Conservation (phyloP, 1,140 invertebrate species). For the Lutraria rhynchaena region DNA sequence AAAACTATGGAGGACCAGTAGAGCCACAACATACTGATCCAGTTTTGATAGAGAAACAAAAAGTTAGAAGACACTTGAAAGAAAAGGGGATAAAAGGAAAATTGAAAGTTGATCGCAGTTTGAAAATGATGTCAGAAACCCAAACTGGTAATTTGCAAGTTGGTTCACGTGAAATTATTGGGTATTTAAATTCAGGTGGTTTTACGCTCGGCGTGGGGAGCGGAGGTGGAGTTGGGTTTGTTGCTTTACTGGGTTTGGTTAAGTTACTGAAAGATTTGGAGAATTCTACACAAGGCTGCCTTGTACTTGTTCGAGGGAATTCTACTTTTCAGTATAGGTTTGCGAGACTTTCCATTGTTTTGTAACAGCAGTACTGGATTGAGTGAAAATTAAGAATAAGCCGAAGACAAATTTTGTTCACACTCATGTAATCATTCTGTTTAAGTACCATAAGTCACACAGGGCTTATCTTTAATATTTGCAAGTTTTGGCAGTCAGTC, state of each 20-base stretch:
- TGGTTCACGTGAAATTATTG: slow-evolving; percentile 86
- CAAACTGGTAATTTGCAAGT: slow-evolving; percentile 46
- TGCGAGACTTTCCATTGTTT: slow-evolving; percentile 62
- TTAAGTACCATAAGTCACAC: too few species aligned
- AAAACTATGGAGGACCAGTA: slow-evolving; percentile 79
- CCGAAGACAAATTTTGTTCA: too few species aligned
- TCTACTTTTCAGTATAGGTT: slow-evolving; percentile 77
- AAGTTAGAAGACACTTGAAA: slow-evolving; percentile 81
- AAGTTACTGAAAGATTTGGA: slow-evolving; percentile 34
- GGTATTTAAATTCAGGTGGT: slow-evolving; percentile 87
- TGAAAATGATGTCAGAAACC: slow-evolving; percentile 69
- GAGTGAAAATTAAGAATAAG: too few species aligned
- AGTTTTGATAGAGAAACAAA: slow-evolving; percentile 84
- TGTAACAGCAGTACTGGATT: too few species aligned
- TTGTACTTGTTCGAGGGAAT: slow-evolving; percentile 73
- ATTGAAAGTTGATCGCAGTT: slow-evolving; percentile 65
- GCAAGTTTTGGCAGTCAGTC: too few species aligned
- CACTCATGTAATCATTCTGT: too few species aligned
- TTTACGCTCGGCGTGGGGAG: slow-evolving; percentile 85
- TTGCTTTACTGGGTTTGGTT: slow-evolving; percentile 64
- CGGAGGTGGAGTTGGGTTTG: slow-evolving; percentile 75
- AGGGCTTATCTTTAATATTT: too few species aligned
- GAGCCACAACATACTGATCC: slow-evolving; percentile 86
- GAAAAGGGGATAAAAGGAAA: slow-evolving; percentile 32
- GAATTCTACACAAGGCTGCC: neutral